Evolutionary conservation across 2,113 vertebrate genomes (phyloP).

Genomic region (Pao palembangensis): DNA sequence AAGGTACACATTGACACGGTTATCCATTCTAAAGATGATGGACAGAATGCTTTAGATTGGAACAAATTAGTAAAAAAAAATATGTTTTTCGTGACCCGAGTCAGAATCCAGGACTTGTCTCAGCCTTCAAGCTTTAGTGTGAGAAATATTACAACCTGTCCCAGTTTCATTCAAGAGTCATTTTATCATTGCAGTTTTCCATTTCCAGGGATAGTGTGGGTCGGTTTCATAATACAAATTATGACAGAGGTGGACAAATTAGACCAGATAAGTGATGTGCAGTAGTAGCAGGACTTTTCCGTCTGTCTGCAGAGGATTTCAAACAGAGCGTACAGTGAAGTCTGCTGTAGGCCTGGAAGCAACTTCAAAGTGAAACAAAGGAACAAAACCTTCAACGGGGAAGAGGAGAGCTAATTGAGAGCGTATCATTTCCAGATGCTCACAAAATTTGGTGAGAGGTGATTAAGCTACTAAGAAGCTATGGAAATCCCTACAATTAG

Average conservation of each 20-base stretch:
- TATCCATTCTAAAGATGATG: too few relatives aligned
- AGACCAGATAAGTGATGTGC: conserved; percentile 41
- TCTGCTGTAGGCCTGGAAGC: conserved; percentile 59
- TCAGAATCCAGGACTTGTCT: too few relatives aligned
- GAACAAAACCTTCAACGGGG: conserved; percentile 57
- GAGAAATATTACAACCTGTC: not conserved
- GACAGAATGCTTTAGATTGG: not conserved
- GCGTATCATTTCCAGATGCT: conserved; percentile 74
- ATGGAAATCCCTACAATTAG: conserved; percentile 71
- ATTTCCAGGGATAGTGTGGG: conserved; percentile 21
- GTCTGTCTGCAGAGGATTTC: not conserved
- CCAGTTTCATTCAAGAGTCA: conserved; percentile 11
- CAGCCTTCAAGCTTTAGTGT: not conserved
- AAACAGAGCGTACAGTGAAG: not conserved
- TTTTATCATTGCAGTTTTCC: conserved; percentile 31
- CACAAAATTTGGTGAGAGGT: conserved; percentile 57
- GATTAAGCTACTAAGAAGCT: conserved; percentile 65
- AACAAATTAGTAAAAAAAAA: not conserved
- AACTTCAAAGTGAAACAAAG: conserved; percentile 57
- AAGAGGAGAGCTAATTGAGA: conserved; percentile 71
- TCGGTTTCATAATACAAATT: conserved; percentile 27
- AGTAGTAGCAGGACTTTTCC: conserved; percentile 4
- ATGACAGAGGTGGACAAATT: conserved; percentile 11
- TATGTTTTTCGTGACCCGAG: not conserved
- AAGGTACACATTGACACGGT: not conserved